Base-by-base conservation (phyloP, 1,140 invertebrate genomes). In the Atta colombica region DNA sequence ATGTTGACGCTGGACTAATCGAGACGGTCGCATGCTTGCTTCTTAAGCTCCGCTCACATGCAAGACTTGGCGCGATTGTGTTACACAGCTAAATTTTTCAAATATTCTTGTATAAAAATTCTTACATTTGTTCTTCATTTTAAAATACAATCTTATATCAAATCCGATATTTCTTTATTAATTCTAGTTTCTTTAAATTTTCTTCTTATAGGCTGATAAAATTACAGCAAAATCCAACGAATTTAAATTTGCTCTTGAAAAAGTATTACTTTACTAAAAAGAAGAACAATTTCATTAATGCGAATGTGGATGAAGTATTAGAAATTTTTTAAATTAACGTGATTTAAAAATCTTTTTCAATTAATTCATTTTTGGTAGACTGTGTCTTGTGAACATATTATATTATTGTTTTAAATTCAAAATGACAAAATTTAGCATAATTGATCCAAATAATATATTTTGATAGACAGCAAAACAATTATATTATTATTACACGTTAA, bases 21-120 rank as follows among this genome's bases (percentile, higher is more conserved):
- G 16, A 75, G 66, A 71, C 60, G 72, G 72, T 87, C 49, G n/a
- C 75, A 60, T 39, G n/a, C 63, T 10, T 18, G 49, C 77, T 53
- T 68, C 55, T 82, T 61, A 28, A 84, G 80, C 69, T 21, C 12
- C 80, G 51, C 21, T 82, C 80, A 51, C 21, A 61, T 45, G 66
- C 69, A 61, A 75, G 6, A 75, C 68, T n/a, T 31, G 51, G 3
- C 6, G 35, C 25, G 18, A 66, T 60, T 35, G 14, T 21, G 25
- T 35, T 35, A 45, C 25, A 49, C 14, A n/a, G 10, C 31, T 8
- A 39, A 12, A 35, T 69, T 45, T 77, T n/a, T 3, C 35, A 45
- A 69, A 69, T 14, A 55, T 69, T n/a, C 14, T 39, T 53, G 14
- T 2, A 8, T 21, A 18, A 39, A 28, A 39, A 4, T 12, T 69